These are phyloP conservation scores for Thunnus maccoyii DNA, from an alignment of 2,113 vertebrate genomes.

Conservation along the genomic window DNA sequence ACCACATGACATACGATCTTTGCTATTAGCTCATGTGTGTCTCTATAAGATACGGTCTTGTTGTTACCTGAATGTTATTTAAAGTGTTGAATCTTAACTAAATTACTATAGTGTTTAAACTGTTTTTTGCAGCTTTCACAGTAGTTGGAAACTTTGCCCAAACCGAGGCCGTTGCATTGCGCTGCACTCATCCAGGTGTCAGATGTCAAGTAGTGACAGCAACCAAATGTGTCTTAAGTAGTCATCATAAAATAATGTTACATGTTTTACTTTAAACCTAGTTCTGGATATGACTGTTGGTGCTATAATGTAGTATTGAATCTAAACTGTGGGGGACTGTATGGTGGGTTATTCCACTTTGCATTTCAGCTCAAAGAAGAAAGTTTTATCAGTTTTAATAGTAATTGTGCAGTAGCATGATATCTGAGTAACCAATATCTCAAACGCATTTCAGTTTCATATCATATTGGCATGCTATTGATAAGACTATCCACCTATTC, in stretches of 20 bases:
- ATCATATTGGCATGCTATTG: neutral
- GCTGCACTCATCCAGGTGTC: conserved; percentile 40
- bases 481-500: no score
- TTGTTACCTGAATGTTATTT: neutral
- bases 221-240: neutral
- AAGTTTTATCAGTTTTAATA: neutral
- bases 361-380: neutral
- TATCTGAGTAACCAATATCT: neutral
- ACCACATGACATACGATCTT: conserved; percentile 70
- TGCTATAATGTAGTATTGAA: neutral
- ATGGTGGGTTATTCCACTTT: neutral
- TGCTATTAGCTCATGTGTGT: conserved; percentile 13
- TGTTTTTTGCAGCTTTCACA: neutral
- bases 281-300: neutral
- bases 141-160: conserved; percentile 69
- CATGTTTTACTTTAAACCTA: neutral
- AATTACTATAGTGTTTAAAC: neutral
- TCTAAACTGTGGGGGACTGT: neutral
- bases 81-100: neutral
- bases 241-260: neutral
- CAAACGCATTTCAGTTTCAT: no score
- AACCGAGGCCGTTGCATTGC: conserved; percentile 32
- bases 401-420: neutral
- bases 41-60: neutral
- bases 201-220: conserved; percentile 40